Evolutionary conservation across 2,113 vertebrate species (phyloP).

Genomic region (Spermophilus dauricus): DNA sequence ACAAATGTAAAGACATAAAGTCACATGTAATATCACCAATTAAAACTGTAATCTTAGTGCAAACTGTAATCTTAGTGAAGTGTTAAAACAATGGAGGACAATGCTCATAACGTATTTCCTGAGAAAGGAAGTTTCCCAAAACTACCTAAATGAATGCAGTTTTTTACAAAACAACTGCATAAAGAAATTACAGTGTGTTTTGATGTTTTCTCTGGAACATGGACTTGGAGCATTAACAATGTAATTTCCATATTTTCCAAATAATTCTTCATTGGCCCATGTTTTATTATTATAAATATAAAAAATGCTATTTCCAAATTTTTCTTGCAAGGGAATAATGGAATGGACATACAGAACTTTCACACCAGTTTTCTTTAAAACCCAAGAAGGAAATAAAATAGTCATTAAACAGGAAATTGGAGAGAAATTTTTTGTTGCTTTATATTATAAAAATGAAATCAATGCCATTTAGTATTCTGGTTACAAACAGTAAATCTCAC

Average conservation of each 20-base stretch:
- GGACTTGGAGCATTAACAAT: background rate
- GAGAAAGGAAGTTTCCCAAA: background rate
- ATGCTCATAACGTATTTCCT: background rate
- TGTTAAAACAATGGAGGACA: background rate
- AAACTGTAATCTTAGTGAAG: background rate
- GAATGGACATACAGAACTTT: background rate
- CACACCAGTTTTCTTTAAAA: background rate
- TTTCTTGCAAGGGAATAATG: background rate
- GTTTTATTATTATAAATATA: background rate
- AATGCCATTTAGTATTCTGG: background rate
- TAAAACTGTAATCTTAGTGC: background rate
- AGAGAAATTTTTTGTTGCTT: background rate
- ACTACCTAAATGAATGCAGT: background rate
- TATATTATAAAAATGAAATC: background rate
- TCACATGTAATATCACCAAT: background rate
- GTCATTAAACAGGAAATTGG: background rate
- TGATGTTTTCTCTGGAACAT: background rate
- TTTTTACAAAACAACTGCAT: background rate
- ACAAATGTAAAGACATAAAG: background rate
- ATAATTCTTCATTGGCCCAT: background rate
- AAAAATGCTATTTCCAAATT: constrained; percentile 22
- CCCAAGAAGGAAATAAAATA: background rate
- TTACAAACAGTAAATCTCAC: background rate
- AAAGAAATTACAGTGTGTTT: background rate
- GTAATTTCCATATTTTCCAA: background rate